Evolutionary conservation across 2,113 vertebrate genomes (phyloP).

Genomic region (Trogon surrucura): DNA sequence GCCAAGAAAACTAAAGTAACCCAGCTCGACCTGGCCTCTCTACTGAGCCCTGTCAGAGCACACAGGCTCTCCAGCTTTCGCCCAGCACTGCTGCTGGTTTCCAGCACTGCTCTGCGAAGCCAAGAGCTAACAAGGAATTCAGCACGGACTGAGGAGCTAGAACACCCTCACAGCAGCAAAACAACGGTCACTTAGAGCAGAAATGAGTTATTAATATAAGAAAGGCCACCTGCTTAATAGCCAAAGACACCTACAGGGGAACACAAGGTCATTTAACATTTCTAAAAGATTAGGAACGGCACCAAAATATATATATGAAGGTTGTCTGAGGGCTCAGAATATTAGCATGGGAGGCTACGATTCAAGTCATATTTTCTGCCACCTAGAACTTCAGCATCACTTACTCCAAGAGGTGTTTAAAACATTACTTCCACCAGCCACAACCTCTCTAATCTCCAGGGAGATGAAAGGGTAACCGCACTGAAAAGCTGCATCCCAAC

Average conservation of each 20-base stretch:
- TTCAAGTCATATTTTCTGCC: neutral
- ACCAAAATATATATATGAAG: neutral
- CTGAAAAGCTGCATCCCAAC: neutral
- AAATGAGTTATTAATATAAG: neutral
- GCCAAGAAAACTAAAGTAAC: neutral
- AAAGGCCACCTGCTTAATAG: neutral
- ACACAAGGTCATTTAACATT: neutral
- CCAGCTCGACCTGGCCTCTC: neutral
- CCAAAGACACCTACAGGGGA: neutral
- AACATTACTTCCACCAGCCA: neutral
- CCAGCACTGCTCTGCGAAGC: neutral
- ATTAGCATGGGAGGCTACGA: neutral
- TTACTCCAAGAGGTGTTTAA: neutral
- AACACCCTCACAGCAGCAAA: neutral
- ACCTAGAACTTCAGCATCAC: neutral
- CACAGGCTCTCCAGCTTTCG: neutral
- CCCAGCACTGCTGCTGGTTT: neutral
- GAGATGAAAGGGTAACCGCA: neutral
- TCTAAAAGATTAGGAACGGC: neutral
- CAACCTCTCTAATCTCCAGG: neutral
- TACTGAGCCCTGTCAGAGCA: neutral
- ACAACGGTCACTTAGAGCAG: neutral
- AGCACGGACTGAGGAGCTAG: neutral
- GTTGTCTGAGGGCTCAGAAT: neutral
- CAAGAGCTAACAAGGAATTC: neutral